These are phyloP conservation scores for Macrophya annulata DNA, from an alignment of 2,888 invertebrate species.

Conservation along the genomic window DNA sequence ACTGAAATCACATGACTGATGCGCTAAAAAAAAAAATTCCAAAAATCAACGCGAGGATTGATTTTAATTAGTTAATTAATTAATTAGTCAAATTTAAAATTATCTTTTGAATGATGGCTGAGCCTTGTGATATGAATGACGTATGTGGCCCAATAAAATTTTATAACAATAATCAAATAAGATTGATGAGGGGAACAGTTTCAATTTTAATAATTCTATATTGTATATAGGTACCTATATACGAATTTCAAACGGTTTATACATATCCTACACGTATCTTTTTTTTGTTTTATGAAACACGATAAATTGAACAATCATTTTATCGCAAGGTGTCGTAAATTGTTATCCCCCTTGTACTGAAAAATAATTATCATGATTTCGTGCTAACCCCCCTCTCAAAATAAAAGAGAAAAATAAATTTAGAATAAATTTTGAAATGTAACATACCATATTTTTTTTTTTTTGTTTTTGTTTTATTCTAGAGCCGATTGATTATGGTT, in stretches of 20 bases:
- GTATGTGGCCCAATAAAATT: conserved; percentile 42
- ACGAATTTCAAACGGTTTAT: background rate
- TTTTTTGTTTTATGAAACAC: too few relatives aligned
- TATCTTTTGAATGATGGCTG: background rate
- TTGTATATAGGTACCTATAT: background rate
- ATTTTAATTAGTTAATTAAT: conserved; percentile 19
- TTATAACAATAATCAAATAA: conserved; percentile 39
- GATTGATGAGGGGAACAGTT: conserved; percentile 32
- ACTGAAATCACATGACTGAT: too few relatives aligned
- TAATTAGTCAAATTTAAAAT: conserved; percentile 45
- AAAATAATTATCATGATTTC: background rate
- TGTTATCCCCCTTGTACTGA: background rate
- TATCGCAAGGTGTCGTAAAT: conserved; percentile 21
- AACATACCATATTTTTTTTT: background rate
- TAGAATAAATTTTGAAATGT: background rate
- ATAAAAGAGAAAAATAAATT: background rate
- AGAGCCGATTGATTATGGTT: background rate
- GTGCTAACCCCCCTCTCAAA: background rate
- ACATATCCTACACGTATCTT: conserved; percentile 9
- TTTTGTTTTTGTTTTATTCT: background rate
- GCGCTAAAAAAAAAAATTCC: background rate
- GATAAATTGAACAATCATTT: conserved; percentile 22
- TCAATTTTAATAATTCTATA: background rate
- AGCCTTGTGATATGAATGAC: background rate
- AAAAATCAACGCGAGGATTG: background rate